A percentile compares a stretch with the other conserved stretches of the same genome.
These are phyloP conservation scores for Zoanthus sansibaricus DNA, from an alignment of 92 coral and sea anemone species.

Conservation along the genomic window DNA sequence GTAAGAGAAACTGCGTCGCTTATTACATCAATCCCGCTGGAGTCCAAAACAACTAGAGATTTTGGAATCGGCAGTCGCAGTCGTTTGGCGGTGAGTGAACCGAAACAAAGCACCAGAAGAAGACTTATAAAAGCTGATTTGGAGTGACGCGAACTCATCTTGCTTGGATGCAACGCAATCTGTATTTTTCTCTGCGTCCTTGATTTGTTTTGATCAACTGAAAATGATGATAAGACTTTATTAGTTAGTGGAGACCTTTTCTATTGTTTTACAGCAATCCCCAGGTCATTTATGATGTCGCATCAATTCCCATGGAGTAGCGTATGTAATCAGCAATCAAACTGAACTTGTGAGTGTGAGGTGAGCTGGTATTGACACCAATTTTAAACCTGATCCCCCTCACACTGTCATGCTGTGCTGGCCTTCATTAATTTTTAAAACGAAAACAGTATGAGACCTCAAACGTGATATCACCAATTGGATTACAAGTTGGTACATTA, in stretches of 20 bases:
- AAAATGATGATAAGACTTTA: constrained; percentile 33
- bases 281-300: background rate
- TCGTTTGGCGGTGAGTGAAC: constrained; percentile 57
- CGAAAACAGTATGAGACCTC: constrained; percentile 42
- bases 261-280: background rate
- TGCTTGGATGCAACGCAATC: background rate
- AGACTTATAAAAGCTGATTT: background rate
- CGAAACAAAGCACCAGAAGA: constrained; percentile 24
- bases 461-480: constrained; percentile 26
- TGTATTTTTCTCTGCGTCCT: background rate
- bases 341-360: constrained; percentile 16
- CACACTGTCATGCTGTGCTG: constrained; percentile 30
- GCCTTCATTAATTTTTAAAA: constrained; percentile 35
- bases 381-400: constrained; percentile 30
- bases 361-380: constrained; percentile 35
- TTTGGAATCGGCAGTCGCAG: constrained; percentile 78
- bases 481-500: constrained; percentile 17
- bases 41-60: constrained; percentile 76
- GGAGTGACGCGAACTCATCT: constrained; percentile 29
- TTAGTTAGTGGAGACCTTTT: constrained; percentile 29
- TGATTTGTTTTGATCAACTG: constrained; percentile 20
- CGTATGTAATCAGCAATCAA: background rate
- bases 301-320: background rate
- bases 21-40: constrained; percentile 79
- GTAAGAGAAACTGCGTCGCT: constrained; percentile 69